phyloP scores from a whole-genome alignment of 2,113 vertebrate genomes.

The Tursiops truncatus region DNA sequence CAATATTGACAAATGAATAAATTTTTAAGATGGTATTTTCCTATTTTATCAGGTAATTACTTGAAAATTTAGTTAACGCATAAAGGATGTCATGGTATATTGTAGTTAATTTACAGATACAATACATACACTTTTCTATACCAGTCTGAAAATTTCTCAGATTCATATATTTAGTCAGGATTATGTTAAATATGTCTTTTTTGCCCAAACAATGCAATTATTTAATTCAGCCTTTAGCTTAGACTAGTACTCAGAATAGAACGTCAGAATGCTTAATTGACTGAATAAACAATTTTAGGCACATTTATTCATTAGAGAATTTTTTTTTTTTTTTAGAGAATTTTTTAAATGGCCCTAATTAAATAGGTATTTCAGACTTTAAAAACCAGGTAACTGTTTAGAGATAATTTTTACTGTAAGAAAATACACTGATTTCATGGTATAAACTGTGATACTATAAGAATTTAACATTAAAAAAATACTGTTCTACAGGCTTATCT shows the following conservation, averaged over 20 bases:
- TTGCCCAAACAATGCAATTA: slow-evolving; percentile 72
- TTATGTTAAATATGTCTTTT: slow-evolving; percentile 65
- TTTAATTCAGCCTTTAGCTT: slow-evolving; percentile 74
- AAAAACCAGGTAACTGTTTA: neutral
- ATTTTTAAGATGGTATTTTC: slow-evolving; percentile 62
- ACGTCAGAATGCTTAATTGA: slow-evolving; percentile 28
- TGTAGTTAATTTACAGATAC: slow-evolving; percentile 78
- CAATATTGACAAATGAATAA: slow-evolving; percentile 60
- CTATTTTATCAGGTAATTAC: slow-evolving; percentile 70
- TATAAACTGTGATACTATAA: neutral
- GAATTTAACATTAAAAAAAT: neutral
- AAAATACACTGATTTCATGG: neutral
- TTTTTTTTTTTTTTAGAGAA: neutral
- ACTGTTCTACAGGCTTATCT: neutral
- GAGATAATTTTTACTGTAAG: neutral
- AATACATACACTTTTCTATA: slow-evolving; percentile 25
- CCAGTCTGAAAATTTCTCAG: slow-evolving; percentile 57
- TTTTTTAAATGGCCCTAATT: neutral
- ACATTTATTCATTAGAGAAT: neutral
- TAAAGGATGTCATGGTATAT: slow-evolving; percentile 66
- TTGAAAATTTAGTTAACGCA: slow-evolving; percentile 77
- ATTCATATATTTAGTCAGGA: slow-evolving; percentile 73
- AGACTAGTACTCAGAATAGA: slow-evolving; percentile 51
- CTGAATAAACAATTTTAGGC: neutral
- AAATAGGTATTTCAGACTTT: neutral